phyloP scores from a whole-genome alignment of 2,113 vertebrate genomes.

The Dipodomys merriami region DNA sequence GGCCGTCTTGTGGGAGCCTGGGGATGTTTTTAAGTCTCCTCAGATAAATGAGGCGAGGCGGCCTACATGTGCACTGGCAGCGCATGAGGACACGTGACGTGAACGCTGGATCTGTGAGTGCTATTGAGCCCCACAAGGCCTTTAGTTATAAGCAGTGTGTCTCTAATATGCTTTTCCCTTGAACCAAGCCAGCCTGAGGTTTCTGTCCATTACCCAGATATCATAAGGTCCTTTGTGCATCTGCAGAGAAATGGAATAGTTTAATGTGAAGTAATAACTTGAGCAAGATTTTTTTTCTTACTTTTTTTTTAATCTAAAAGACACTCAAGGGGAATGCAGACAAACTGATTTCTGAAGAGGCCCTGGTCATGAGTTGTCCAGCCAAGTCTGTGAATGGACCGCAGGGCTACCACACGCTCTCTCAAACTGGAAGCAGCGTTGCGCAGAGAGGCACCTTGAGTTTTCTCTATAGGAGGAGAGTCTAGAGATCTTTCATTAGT shows the following conservation, averaged over 20 bases:
- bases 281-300: background rate
- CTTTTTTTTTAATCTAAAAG: conserved; percentile 46
- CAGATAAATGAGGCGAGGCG: background rate
- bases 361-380: background rate
- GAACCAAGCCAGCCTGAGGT: background rate
- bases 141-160: background rate
- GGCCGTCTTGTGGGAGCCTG: background rate
- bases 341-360: conserved; percentile 22
- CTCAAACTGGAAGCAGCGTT: background rate
- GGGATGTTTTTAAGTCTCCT: background rate
- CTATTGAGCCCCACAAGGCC: background rate
- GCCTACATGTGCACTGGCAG: background rate
- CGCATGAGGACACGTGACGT: background rate
- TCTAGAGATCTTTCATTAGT: background rate
- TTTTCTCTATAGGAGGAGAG: background rate
- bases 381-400: background rate
- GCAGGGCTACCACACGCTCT: background rate
- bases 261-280: conserved; percentile 23
- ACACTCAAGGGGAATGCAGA: background rate
- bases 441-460: background rate
- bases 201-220: conserved; percentile 60
- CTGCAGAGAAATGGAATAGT: conserved; percentile 47
- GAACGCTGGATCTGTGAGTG: background rate
- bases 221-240: conserved; percentile 16
- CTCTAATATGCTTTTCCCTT: conserved; percentile 10